Base-by-base conservation (phyloP, 2,888 invertebrate genomes). In the Papilio elwesi region DNA sequence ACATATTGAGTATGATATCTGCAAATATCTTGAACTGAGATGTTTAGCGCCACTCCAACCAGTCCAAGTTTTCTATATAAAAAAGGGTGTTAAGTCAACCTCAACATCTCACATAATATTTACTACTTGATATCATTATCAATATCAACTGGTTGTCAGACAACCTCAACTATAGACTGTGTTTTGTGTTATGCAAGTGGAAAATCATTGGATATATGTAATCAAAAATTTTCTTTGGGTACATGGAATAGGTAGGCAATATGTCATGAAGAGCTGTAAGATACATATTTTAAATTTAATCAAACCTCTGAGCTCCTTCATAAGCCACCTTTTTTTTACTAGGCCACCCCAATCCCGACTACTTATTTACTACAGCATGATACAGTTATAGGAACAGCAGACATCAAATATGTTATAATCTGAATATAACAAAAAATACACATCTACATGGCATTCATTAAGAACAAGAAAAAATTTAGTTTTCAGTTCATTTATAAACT, bases 31-130 rank as follows among this genome's bases (percentile, higher is more conserved):
- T 16, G 48, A 43, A 65, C 11, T 49, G 48, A 71, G 55, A 65
- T n/a, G 10, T 70, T 62, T n/a, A 64, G 16, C 12, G 36, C 52
- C 49, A 65, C 65, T 49, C 51, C 65, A 11, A 52, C 63, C 16
- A 47, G 47, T 64, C 65, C 64, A 71, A 66, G 63, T 57, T 48
- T 47, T 64, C 63, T 70, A 63, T 47, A 55, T 70, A 51, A 64
- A 65, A 53, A 59, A 68, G 26, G 12, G 26, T 26, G 26, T 48
- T 64, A 13, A 36, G 49, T 49, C 36, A 65, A 62, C 43, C 59
- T 43, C 38, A 43, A 43, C 10, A 9, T 59, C n/a, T 62, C 55
- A 55, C 16, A 0, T 9, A 43, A 43, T 43, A 43, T 43, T 43
- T 43, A 43, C 43, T 43, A 43, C 43, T 43, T 43, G 43, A 43